Conservation (phyloP, 2,797 vertebrate species). For the Mareca strepera region DNA sequence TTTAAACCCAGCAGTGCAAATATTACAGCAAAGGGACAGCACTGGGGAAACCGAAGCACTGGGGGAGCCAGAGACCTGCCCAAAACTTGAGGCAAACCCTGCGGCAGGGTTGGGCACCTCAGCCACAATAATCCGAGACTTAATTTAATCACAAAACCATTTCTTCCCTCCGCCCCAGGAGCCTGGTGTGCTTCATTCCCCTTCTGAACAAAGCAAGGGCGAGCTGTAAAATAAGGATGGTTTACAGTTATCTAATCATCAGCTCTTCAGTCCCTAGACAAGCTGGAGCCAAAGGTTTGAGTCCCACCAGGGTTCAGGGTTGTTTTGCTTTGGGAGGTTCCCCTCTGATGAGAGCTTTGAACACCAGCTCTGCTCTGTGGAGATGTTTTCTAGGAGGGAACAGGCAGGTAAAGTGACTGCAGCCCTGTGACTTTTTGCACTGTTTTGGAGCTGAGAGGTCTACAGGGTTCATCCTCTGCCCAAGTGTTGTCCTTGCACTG, state of each 20-base stretch:
- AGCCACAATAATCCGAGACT: not conserved
- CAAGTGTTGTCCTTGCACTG: not conserved
- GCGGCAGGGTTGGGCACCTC: not conserved
- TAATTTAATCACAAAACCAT: not conserved
- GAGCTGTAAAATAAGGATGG: not conserved
- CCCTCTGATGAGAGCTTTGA: not conserved
- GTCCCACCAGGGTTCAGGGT: not conserved
- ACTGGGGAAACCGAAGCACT: not conserved
- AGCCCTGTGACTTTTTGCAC: not conserved
- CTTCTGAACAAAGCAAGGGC: not conserved
- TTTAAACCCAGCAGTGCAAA: not conserved
- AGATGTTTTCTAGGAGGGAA: not conserved
- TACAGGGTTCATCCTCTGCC: not conserved
- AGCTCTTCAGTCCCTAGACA: constrained; percentile 37
- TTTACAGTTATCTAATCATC: constrained; percentile 59
- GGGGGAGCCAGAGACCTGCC: not conserved
- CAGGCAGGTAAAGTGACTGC: not conserved
- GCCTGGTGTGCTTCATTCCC: constrained; percentile 7
- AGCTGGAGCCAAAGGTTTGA: not conserved
- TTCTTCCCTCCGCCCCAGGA: not conserved
- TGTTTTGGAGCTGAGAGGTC: not conserved
- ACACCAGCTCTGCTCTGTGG: not conserved
- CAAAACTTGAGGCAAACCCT: not conserved
- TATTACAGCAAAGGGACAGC: not conserved
- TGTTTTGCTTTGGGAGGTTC: not conserved